These are phyloP conservation scores for Lontra canadensis DNA, from an alignment of 2,113 vertebrate genomes.

Conservation along the genomic window DNA sequence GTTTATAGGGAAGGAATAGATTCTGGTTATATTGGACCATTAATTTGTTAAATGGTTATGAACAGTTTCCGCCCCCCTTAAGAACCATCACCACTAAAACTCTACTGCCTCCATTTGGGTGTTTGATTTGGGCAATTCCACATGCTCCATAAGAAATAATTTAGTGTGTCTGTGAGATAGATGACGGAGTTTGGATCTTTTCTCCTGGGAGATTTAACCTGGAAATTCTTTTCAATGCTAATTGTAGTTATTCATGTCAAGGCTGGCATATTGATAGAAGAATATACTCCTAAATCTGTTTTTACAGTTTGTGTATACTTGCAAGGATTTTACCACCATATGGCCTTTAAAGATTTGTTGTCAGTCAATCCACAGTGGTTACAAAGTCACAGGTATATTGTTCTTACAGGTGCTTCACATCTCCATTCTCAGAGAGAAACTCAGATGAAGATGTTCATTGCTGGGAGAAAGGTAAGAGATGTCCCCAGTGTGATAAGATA, in stretches of 20 bases:
- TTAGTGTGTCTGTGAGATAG: constrained; percentile 65
- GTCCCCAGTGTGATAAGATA: neutral
- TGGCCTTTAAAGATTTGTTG: constrained; percentile 56
- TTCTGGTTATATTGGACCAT: constrained; percentile 58
- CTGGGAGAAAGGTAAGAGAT: neutral
- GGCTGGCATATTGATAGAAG: constrained; percentile 50
- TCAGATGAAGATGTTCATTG: constrained; percentile 14
- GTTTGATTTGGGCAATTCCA: constrained; percentile 64
- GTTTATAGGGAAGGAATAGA: constrained; percentile 55
- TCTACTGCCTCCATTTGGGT: constrained; percentile 45
- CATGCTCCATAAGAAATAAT: constrained; percentile 62
- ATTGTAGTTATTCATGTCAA: constrained; percentile 61
- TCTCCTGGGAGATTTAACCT: constrained; percentile 73
- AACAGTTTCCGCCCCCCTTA: neutral
- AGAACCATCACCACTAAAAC: constrained; percentile 53
- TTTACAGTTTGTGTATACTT: constrained; percentile 64
- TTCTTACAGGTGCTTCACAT: neutral
- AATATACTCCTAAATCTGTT: constrained; percentile 67
- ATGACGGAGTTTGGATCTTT: constrained; percentile 48
- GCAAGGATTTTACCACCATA: constrained; percentile 47
- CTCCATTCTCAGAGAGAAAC: neutral
- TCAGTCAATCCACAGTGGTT: constrained; percentile 17
- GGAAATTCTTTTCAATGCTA: constrained; percentile 72
- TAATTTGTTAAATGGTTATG: constrained; percentile 71
- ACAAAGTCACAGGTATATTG: constrained; percentile 27